Evolutionary conservation across 2,113 vertebrate genomes (phyloP), one percentile per base, ranked within the genome.

Genomic region (Leuciscus idus): DNA sequence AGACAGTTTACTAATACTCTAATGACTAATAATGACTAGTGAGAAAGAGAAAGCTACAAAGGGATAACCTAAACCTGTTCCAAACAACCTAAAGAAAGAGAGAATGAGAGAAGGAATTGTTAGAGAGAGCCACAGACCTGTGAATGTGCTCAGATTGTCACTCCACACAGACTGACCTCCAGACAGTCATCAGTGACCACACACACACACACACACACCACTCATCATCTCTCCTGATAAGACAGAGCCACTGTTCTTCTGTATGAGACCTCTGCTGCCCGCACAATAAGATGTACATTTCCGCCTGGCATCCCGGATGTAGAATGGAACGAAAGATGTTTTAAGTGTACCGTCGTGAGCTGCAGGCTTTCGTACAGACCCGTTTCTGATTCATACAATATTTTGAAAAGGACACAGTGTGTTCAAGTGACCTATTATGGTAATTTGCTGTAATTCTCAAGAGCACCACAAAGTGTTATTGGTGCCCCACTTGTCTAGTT

Each of bases 251-350:
- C 52, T 55, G 50, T 36, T 88, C 28, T 88, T 50, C 12, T 55
- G 80, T 83, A 1, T 88, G 84, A 84, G 84, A 84, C 87, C 84
- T 88, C 64, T 30, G 59, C 52, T 64, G 52, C 72, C 68, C 46
- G 11, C 72, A 64, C 52, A 46, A 33, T 30, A 64, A 68, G 30
- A 73, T 82, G 66, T 64, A 61, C 62, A 72, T 80, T 73, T 43
- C 4, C 4, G 7, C 23, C n/a, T 62, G 61, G 62, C 39, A 81
- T 26, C 15, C 23, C 26, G 66, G 59, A 50, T 23, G 43, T 30
- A 66, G 43, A 43, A 81, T 21, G 39, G 21, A 30, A 81, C 15
- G 2, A 9, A 66, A 50, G 43, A 46, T 46, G 11, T 80, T 79
- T 80, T 46, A 81, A 46, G 36, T 64, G 78, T 80, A 43, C 23